Conservation (phyloP, 2,113 vertebrate species). For the Carassius auratus region DNA sequence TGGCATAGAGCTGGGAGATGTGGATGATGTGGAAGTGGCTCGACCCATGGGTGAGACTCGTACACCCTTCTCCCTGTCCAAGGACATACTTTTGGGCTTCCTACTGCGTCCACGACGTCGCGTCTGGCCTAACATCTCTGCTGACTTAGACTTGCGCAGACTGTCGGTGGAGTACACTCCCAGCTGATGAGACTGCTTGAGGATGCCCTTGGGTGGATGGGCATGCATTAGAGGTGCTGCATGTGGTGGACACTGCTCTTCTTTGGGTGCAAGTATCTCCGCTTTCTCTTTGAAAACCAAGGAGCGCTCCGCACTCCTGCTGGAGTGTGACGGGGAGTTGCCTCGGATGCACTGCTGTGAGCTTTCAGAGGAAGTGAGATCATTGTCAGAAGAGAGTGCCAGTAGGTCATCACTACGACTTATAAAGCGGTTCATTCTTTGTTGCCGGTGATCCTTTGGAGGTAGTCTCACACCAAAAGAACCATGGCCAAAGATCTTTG, state of each 20-base stretch:
- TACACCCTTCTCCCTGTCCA: constrained; percentile 48
- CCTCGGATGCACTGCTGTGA: constrained; percentile 52
- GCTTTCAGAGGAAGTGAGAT: constrained; percentile 24
- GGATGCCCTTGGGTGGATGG: constrained; percentile 78
- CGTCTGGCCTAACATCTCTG: constrained; percentile 67
- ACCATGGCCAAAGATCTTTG: constrained; percentile 53
- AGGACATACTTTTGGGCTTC: constrained; percentile 40
- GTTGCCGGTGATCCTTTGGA: constrained; percentile 28
- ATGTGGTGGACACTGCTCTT: constrained; percentile 40
- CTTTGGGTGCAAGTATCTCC: constrained; percentile 71
- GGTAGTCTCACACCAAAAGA: background rate
- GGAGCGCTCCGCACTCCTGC: constrained; percentile 72
- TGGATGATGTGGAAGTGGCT: constrained; percentile 2
- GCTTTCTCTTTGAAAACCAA: constrained; percentile 78
- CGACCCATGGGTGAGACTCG: background rate
- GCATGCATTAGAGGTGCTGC: constrained; percentile 31
- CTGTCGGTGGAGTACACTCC: constrained; percentile 57
- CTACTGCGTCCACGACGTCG: background rate
- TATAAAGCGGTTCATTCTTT: constrained; percentile 60
- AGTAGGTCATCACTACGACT: constrained; percentile 72
- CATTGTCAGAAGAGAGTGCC: constrained; percentile 56
- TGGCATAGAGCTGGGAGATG: constrained; percentile 30
- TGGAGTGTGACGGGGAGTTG: constrained; percentile 66
- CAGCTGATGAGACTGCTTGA: constrained; percentile 74
- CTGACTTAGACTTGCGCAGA: constrained; percentile 75